Conservation (phyloP, 2,113 vertebrate species). For the Lanius ludovicianus region DNA sequence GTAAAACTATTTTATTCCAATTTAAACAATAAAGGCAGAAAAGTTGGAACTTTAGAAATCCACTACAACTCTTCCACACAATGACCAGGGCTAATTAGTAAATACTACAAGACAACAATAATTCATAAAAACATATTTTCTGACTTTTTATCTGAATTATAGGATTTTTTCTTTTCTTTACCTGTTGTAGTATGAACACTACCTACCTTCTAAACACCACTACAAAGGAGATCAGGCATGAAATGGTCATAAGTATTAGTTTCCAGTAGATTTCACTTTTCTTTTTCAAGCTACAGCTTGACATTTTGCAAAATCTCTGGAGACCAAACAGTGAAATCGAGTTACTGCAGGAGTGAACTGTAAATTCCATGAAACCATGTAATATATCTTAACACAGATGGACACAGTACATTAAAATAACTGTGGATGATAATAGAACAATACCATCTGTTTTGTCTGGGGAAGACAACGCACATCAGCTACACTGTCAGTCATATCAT, state of each 20-base stretch:
- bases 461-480: slow-evolving; percentile 92
- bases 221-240: slow-evolving; percentile 86
- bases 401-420: slow-evolving; percentile 92
- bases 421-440: slow-evolving; percentile 97
- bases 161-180: slow-evolving; percentile 64
- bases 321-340: slow-evolving; percentile 96
- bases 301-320: slow-evolving; percentile 97
- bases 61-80: not conserved
- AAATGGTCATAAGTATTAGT: slow-evolving; percentile 96
- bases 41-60: slow-evolving; percentile 36
- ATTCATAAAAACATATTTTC: not conserved
- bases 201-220: slow-evolving; percentile 79
- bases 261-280: slow-evolving; percentile 98
- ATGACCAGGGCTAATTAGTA: not conserved
- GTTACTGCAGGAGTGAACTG: slow-evolving; percentile 97
- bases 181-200: slow-evolving; percentile 76
- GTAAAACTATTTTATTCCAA: not conserved
- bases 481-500: slow-evolving; percentile 93
- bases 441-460: slow-evolving; percentile 97
- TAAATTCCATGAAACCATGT: slow-evolving; percentile 99
- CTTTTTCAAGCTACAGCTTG: slow-evolving; percentile 95
- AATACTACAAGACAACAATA: not conserved
- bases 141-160: slow-evolving; percentile 30
- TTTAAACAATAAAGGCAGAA: slow-evolving; percentile 29
- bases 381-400: slow-evolving; percentile 99